Evolutionary conservation across 2,888 invertebrate genomes (phyloP).

Genomic region (Pterostichus niger): DNA sequence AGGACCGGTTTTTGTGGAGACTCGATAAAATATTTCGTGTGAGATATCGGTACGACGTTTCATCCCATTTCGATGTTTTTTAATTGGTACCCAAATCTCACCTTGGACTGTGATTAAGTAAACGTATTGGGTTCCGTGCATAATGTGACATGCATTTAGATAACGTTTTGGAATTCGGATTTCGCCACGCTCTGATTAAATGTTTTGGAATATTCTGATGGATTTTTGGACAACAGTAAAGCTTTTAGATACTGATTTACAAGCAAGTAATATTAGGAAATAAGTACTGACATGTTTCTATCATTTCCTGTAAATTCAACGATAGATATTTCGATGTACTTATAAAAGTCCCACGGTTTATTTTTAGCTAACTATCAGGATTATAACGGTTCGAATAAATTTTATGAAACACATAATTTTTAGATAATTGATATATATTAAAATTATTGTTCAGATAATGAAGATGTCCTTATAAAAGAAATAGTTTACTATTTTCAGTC

Average conservation of each 20-base stretch:
- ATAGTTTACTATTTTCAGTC: no score
- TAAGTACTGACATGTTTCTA: constrained; percentile 21
- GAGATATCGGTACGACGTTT: constrained; percentile 66
- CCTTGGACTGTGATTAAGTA: constrained; percentile 54
- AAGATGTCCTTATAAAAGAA: no score
- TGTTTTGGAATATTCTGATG: constrained; percentile 39
- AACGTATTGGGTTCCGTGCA: constrained; percentile 60
- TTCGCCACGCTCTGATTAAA: constrained; percentile 57
- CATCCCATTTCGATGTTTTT: constrained; percentile 64
- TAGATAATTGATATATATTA: no score
- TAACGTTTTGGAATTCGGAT: constrained; percentile 61
- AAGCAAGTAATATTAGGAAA: constrained; percentile 34
- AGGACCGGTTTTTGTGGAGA: constrained; percentile 40
- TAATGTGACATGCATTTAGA: constrained; percentile 65
- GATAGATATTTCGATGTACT: constrained; percentile 3
- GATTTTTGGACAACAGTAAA: constrained; percentile 18
- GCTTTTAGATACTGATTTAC: constrained; percentile 15
- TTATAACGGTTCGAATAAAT: no score
- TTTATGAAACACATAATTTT: no score
- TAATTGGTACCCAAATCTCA: constrained; percentile 63
- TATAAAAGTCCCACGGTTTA: background rate
- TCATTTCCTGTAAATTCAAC: constrained; percentile 3
- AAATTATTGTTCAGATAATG: no score
- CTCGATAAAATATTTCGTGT: constrained; percentile 63
- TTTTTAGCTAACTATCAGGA: no score